Evolutionary conservation across 2,888 invertebrate species (phyloP).

Genomic region (Melanophora roralis): DNA sequence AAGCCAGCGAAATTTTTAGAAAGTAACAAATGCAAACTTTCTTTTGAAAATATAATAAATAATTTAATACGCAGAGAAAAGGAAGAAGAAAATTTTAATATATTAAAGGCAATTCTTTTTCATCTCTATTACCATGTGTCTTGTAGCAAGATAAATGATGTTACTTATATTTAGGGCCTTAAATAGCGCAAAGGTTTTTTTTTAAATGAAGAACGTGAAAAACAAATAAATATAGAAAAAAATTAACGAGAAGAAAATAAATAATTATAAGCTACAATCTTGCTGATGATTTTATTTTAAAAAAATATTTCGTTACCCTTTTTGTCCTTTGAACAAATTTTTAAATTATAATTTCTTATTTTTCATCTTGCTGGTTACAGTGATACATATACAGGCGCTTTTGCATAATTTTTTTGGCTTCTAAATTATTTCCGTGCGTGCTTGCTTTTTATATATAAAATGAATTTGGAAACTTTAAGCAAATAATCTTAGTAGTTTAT

Average conservation of each 20-base stretch:
- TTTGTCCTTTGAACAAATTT: no score
- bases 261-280: no score
- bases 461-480: constrained; percentile 17
- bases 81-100: not conserved
- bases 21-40: not conserved
- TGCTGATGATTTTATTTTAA: no score
- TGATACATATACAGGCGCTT: not conserved
- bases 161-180: not conserved
- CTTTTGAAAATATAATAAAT: not conserved
- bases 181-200: not conserved
- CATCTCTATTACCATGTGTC: not conserved
- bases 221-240: not conserved
- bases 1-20: not conserved
- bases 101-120: constrained; percentile 3
- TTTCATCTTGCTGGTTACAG: not conserved
- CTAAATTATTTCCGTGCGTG: constrained; percentile 35
- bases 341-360: no score
- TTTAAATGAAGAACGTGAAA: not conserved
- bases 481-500: constrained; percentile 18
- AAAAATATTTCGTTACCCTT: no score
- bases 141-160: not conserved
- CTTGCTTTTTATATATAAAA: constrained; percentile 16
- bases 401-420: not conserved
- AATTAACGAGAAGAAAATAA: not conserved
- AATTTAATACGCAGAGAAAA: not conserved